Percentiles rank a stretch among this genome's conserved stretches.
Conservation (phyloP, 2,113 vertebrate species). For the Parus major region DNA sequence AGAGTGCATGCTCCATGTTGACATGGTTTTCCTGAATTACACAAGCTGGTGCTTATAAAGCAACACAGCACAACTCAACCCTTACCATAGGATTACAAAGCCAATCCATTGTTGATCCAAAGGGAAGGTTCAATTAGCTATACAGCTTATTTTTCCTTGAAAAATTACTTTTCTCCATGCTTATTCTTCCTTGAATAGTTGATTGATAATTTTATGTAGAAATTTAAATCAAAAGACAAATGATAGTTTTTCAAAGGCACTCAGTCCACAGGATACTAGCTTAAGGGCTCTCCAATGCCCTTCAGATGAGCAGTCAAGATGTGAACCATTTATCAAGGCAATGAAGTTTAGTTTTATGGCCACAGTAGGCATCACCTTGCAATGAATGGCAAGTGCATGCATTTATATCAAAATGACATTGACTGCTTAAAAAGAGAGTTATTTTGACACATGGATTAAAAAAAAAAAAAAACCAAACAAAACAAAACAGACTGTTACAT, state of each 20-base stretch:
- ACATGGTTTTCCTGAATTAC: neutral
- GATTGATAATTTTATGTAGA: constrained; percentile 11
- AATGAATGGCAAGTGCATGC: constrained; percentile 3
- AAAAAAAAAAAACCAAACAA: neutral
- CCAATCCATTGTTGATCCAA: neutral
- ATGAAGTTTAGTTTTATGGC: constrained; percentile 38
- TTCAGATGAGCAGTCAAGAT: neutral
- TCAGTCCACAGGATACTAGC: constrained; percentile 7
- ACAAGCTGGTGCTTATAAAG: neutral
- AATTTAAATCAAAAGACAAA: constrained; percentile 44
- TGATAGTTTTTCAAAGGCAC: neutral
- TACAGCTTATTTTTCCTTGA: neutral
- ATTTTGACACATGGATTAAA: neutral
- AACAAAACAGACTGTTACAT: neutral
- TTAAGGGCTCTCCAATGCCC: constrained; percentile 12
- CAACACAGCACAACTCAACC: neutral
- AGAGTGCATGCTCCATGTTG: neutral
- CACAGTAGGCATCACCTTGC: neutral
- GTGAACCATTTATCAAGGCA: constrained; percentile 32
- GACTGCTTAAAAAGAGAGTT: neutral
- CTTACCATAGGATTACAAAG: neutral
- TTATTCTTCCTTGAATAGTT: neutral
- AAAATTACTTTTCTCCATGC: neutral
- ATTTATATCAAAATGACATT: constrained; percentile 52
- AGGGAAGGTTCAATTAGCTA: neutral